Evolutionary conservation across 1,140 invertebrate species (phyloP), one percentile per base, ranked within the genome.

Genomic region (Meteorus sp.): DNA sequence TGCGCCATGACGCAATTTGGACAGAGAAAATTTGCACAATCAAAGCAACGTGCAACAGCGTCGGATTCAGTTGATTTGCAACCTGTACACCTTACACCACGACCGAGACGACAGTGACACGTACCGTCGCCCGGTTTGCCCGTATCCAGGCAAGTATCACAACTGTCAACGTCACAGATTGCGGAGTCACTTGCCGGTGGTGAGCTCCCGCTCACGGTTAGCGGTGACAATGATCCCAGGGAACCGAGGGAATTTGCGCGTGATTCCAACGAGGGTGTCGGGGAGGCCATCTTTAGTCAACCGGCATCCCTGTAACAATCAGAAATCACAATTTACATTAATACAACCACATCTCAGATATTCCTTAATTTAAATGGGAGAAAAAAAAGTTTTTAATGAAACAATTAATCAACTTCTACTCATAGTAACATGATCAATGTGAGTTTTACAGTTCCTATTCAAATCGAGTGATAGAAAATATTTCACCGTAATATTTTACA

Each of bases 1-100:
- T 99, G 96, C 37, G 95, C 95, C 87, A 96, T 96, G 65, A 95
- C 93, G 85, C 96, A 99, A 72, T 96, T 96, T 39, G 91, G 86
- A 81, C 96, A 99, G 41, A 99, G 85, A 74, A 92, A 95, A 72
- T 96, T 95, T 62, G 89, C 89, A 80, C 96, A 99, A 75, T 98
- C 94, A 71, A 94, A 89, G 79, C 96, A 98, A 66, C 92, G 89
- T 60, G 91, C 92, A 65, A 94, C 90, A 13, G 91, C 91, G 85
- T 90, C 88, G 3, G 88, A 86, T 75, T 92, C 90, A 71, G 88
- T 90, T 29, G 88, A 90, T 75, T 94, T 92, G 83, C 92, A 94
- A 71, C 90, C 90, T 53, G 91, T 94, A 79, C 92, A 95, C 67
- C 87, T 86, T 33, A 88, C 84, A 70, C 77, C 65, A 84, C 69